Evolutionary conservation across 2,888 invertebrate genomes (phyloP).

Genomic region (Latrodectus hesperus): DNA sequence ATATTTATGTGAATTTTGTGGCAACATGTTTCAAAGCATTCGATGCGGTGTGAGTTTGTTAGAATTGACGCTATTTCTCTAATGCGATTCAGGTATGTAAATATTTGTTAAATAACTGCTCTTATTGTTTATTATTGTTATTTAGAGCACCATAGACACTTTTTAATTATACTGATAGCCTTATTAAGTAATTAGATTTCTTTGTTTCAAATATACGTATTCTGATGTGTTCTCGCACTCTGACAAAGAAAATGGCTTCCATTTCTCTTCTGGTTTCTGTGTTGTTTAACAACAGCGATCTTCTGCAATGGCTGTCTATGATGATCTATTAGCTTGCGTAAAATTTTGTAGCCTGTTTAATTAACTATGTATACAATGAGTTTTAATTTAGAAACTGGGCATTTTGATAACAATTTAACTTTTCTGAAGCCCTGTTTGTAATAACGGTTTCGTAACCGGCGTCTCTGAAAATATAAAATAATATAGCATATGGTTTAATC

Average conservation of each 20-base stretch:
- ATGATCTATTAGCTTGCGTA: neutral
- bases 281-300: neutral
- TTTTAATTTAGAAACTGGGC: no score
- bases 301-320: neutral
- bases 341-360: neutral
- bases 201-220: no score
- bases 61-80: neutral
- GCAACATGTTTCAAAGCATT: constrained; percentile 1
- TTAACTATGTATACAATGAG: no score
- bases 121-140: no score
- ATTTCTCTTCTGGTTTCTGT: neutral
- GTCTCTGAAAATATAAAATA: constrained; percentile 18
- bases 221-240: neutral
- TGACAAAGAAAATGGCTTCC: constrained; percentile 54
- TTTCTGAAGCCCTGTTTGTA: neutral
- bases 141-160: no score
- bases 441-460: constrained; percentile 56
- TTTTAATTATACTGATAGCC: no score
- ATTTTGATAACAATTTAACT: neutral
- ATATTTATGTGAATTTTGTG: neutral
- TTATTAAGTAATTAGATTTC: no score
- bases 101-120: no score
- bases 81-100: neutral
- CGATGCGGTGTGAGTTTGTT: neutral
- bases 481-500: neutral